Percentiles rank a stretch among this genome's conserved stretches.
Evolutionary conservation across 2,888 invertebrate species (phyloP).

Genomic region (Cyrtodaria siliqua): DNA sequence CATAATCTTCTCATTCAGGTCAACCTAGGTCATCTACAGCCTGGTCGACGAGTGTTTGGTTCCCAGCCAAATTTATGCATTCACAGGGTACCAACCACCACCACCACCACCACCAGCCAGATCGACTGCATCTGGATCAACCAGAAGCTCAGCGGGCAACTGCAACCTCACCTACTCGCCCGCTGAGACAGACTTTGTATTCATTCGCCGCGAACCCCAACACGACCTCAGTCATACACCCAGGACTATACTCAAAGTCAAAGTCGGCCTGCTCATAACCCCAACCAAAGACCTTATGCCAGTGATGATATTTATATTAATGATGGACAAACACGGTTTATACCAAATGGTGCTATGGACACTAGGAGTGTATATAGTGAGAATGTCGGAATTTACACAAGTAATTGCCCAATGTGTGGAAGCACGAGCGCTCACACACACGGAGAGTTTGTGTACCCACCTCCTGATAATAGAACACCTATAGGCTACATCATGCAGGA

Average conservation of each 20-base stretch:
- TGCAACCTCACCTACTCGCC: constrained; percentile 24
- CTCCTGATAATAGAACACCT: constrained; percentile 47
- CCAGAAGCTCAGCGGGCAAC: constrained; percentile 33
- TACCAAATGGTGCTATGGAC: constrained; percentile 54
- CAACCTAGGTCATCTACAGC: constrained; percentile 17
- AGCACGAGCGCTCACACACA: constrained; percentile 72
- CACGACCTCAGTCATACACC: constrained; percentile 24
- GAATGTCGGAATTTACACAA: constrained; percentile 58
- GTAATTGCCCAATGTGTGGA: constrained; percentile 76
- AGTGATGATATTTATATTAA: constrained; percentile 67
- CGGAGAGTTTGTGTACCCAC: constrained; percentile 67
- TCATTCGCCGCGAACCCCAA: constrained; percentile 61
- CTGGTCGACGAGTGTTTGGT: constrained; percentile 57
- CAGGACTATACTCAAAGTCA: not conserved
- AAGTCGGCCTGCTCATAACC: not conserved
- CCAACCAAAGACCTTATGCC: constrained; percentile 61
- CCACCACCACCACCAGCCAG: constrained; percentile 46
- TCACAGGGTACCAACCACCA: constrained; percentile 61
- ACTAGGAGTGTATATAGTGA: constrained; percentile 35
- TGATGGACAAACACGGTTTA: constrained; percentile 55
- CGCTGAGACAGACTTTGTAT: constrained; percentile 63
- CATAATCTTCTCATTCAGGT: not conserved
- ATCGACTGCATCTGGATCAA: constrained; percentile 47
- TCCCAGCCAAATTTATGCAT: constrained; percentile 63
- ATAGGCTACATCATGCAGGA: constrained; percentile 55